Base-by-base conservation (phyloP, 1,140 invertebrate species). In the Sycobia sp. region DNA sequence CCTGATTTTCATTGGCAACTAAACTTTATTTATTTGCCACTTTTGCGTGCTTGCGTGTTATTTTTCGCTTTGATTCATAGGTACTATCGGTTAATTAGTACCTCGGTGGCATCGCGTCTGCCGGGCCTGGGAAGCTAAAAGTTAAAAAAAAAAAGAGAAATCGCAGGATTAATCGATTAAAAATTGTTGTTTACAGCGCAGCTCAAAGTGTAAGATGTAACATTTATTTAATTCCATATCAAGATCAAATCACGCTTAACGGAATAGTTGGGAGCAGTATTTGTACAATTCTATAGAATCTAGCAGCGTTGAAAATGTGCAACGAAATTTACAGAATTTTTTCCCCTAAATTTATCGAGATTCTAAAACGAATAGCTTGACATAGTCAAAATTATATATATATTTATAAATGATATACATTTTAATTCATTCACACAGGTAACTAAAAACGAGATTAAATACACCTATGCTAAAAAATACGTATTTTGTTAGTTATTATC, bases 121-220 rank as follows among this genome's bases (percentile, higher is more conserved):
- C 78, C 80, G 79, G 80, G 77, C 80, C 80, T 82, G 80, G 80
- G 79, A 81, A 81, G 80, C 80, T 82, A 82, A 82, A 82, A 82
- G 75, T 74, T 80, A 73, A 81, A 71, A 82, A 82, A n/a, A n/a
- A 65, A 77, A 76, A 76, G 67, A 80, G 78, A 80, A 78, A 76
- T 80, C 80, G 77, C 78, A 74, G 62, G 68, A 80, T 79, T 82
- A 81, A 78, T 79, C 50, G 57, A 55, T 47, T 43, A 14, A 47
- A 60, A 47, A 51, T 53, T 29, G 0, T 20, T 60, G 43, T 46
- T 54, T 47, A 62, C 51, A 49, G 60, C 43, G 49, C 54, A 62
- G 55, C 25, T 66, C 64, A 77, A 76, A 80, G 78, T 80, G 79
- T 79, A 79, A 82, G 80, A 79, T 80, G 77, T 75, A 81, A 82